phyloP scores from a whole-genome alignment of 2,888 invertebrate species.

The Prosopocoilus inquinatus region DNA sequence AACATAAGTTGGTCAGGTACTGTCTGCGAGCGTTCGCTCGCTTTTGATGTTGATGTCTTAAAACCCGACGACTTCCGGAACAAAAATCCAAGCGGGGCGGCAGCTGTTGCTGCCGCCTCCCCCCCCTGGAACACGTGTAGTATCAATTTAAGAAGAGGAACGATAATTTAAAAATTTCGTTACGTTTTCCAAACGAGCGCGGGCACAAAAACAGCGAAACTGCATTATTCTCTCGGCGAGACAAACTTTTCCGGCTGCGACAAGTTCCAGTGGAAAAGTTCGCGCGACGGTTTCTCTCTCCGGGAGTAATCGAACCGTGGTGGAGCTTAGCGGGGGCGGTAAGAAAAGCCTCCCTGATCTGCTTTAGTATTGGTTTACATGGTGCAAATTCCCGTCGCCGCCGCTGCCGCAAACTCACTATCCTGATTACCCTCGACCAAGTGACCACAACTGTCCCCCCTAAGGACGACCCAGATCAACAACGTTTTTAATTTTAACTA shows the following conservation, averaged over 20 bases:
- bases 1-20: too few species aligned
- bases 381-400: conserved; percentile 31
- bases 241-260: conserved; percentile 13
- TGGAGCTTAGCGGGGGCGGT: conserved; percentile 16
- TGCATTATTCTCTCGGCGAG: conserved; percentile 6
- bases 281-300: conserved; percentile 13
- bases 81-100: background rate
- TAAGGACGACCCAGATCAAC: conserved; percentile 18
- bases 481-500: too few species aligned
- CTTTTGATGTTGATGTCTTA: too few species aligned
- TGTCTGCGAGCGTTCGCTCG: too few species aligned
- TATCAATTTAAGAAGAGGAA: too few species aligned
- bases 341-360: conserved; percentile 29
- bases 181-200: background rate
- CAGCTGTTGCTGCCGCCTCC: background rate
- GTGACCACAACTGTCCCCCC: background rate
- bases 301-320: conserved; percentile 19
- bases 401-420: conserved; percentile 28
- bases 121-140: background rate
- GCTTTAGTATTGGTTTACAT: conserved; percentile 30
- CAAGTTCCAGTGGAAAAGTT: conserved; percentile 21
- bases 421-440: conserved; percentile 28
- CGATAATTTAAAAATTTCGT: too few species aligned
- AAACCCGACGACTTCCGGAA: background rate
- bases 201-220: conserved; percentile 9